phyloP scores from a whole-genome alignment of 2,797 vertebrate species.

The Steatocranus sp. region DNA sequence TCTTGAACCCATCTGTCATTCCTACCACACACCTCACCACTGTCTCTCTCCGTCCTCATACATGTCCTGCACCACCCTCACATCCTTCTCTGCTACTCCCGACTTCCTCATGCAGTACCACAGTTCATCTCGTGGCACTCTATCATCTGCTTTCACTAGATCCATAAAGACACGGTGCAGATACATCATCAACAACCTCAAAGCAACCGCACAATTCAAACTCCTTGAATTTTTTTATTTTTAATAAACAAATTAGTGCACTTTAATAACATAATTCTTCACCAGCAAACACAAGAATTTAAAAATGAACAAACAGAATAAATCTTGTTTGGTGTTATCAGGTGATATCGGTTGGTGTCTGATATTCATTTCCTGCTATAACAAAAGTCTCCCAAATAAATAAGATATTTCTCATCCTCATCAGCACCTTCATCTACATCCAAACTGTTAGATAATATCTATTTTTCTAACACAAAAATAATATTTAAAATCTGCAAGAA shows the following conservation, averaged over 20 bases:
- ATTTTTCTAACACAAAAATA: background rate
- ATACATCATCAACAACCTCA: background rate
- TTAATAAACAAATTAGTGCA: background rate
- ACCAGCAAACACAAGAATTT: background rate
- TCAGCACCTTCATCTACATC: background rate
- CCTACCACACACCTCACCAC: rapidly evolving
- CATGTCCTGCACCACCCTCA: background rate
- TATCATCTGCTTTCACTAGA: background rate
- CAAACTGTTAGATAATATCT: background rate
- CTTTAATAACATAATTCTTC: background rate
- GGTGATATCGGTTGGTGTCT: background rate
- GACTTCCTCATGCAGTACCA: background rate
- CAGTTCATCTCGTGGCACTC: background rate
- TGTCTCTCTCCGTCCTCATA: background rate
- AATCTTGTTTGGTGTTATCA: background rate
- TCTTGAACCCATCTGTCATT: background rate
- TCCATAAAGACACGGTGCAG: background rate
- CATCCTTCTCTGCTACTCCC: background rate
- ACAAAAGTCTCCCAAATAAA: background rate
- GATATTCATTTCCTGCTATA: background rate
- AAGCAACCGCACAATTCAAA: background rate
- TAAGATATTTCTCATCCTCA: background rate
- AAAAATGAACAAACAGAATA: background rate
- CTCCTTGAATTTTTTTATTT: background rate
- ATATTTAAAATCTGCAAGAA: background rate